Conservation (phyloP, 2,113 vertebrate species). For the Psophia crepitans region DNA sequence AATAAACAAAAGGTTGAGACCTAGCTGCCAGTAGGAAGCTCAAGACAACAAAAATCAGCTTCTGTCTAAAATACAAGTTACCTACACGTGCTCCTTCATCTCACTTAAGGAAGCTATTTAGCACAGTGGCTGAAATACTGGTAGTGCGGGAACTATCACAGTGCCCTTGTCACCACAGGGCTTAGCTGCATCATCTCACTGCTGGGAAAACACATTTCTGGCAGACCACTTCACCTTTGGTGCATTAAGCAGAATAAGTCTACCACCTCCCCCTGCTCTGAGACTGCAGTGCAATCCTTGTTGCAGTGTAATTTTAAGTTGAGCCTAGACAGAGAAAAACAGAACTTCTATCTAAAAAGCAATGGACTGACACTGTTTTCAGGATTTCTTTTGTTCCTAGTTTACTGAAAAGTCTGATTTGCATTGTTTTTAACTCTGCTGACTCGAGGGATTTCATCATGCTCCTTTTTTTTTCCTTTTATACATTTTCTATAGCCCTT, state of each 20-base stretch:
- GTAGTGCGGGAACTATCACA: background rate
- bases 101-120: background rate
- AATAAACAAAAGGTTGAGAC: background rate
- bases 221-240: background rate
- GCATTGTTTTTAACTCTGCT: background rate
- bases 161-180: background rate
- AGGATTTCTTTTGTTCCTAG: background rate
- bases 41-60: background rate
- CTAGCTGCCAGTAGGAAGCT: background rate
- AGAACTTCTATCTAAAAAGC: background rate
- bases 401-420: background rate
- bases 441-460: background rate
- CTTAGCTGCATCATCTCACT: background rate
- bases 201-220: background rate
- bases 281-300: accelerated
- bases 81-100: background rate
- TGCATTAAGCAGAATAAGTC: background rate
- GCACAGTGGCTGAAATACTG: background rate
- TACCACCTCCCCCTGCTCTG: background rate
- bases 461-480: background rate
- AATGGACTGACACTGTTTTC: background rate
- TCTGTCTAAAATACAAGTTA: background rate
- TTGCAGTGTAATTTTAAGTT: background rate
- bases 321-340: background rate
- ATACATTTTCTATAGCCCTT: background rate